Evolutionary conservation across 2,113 vertebrate genomes (phyloP), one percentile per base, ranked within the genome.

Genomic region (Passer domesticus): DNA sequence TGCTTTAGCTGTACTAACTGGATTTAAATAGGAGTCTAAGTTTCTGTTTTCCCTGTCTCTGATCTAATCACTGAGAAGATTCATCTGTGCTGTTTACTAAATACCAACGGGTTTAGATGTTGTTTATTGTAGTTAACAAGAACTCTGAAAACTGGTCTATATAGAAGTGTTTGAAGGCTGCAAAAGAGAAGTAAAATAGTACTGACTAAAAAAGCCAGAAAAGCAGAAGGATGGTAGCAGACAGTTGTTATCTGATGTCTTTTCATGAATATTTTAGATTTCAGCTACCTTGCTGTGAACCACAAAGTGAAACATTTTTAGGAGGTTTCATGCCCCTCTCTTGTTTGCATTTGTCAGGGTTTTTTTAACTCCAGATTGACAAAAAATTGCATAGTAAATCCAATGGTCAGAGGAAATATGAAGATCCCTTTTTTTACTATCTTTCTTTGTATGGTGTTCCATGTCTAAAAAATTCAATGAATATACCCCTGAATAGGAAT

Each of bases 81-180:
- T 67, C n/a, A 27, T 73, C 39, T 27, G 39, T 76, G 7, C 49
- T 96, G 63, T 91, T 70, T 76, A 70, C 43, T 76, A 56, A 64
- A 35, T 63, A 37, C 62, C 5, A 15, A 35, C 0, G 4, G 46
- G 25, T 75, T 93, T 84, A 74, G 41, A 25, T 92, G 16, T 21
- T 86, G 64, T 92, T 94, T 92, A 16, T 75, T 90, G 8, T 46
- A 63, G 39, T 88, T 93, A 80, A 63, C 63, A 88, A 83, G 56
- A 47, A 46, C 4, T n/a, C 47, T 88, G 80, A 82, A 80, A 86
- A 44, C 43, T 50, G 56, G 35, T 46, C 64, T 55, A 0, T 25
- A 8, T n/a, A 11, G 27, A 87, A 83, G 21, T 21, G 9, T 79
- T 83, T 58, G 56, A 89, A 78, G 52, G 77, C 56, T 89, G 68